Percentiles rank a stretch among this genome's conserved stretches.
Conservation (phyloP, 2,797 vertebrate species). For the Melanogrammus aeglefinus region DNA sequence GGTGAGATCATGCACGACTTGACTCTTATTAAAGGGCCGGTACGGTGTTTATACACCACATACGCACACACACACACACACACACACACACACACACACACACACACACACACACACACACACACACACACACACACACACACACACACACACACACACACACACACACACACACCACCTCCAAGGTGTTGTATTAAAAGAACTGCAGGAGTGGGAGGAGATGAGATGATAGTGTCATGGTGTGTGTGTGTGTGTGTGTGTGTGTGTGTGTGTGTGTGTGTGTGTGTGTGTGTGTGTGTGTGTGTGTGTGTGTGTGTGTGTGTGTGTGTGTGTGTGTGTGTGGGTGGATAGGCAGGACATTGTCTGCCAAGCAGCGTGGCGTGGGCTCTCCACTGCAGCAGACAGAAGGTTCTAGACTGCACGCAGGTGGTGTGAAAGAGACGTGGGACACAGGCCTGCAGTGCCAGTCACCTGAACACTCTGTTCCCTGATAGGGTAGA, state of each 20-base stretch:
- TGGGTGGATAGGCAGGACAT: too few relatives aligned
- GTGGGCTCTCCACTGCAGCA: too few relatives aligned
- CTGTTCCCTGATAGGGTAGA: too few relatives aligned
- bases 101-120: too few relatives aligned
- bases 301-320: constrained; percentile 1
- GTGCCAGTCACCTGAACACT: too few relatives aligned
- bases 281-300: background rate
- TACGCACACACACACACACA: background rate
- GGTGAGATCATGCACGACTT: background rate
- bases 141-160: background rate
- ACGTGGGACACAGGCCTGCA: too few relatives aligned
- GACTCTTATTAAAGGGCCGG: background rate
- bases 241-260: background rate
- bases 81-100: too few relatives aligned
- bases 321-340: too few relatives aligned
- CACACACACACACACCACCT: background rate
- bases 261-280: constrained; percentile 3
- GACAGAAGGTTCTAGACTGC: too few relatives aligned
- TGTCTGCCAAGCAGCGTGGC: too few relatives aligned
- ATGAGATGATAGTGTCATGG: background rate
- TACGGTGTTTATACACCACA: background rate
- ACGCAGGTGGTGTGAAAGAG: too few relatives aligned
- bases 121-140: too few relatives aligned
- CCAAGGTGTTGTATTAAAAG: background rate
- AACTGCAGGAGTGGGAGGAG: background rate